Percentiles rank a stretch among this genome's conserved stretches.
These are phyloP conservation scores for Diplodus puntazzo DNA, from an alignment of 2,797 vertebrate species.

Conservation along the genomic window DNA sequence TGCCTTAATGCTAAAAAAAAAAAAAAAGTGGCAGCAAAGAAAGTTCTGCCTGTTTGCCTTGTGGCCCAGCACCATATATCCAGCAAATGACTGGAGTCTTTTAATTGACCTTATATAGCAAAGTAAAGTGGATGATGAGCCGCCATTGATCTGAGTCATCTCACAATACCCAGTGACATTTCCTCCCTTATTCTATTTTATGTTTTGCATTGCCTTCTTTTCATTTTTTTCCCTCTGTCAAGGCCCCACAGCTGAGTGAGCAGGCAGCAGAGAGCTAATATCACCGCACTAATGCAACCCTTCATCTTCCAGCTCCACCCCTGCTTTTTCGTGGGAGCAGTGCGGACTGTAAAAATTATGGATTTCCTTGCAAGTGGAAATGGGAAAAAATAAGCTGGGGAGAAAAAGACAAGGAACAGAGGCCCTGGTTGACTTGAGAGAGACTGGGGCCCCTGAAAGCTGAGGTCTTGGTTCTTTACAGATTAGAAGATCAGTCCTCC, in stretches of 20 bases:
- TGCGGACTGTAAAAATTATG: slow-evolving; percentile 60
- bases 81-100: slow-evolving; percentile 39
- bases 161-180: slow-evolving; percentile 61
- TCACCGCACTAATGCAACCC: slow-evolving; percentile 64
- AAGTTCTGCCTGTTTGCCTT: slow-evolving; percentile 19
- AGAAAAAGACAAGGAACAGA: slow-evolving; percentile 48
- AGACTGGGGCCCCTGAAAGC: slow-evolving; percentile 67
- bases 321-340: slow-evolving; percentile 32
- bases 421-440: slow-evolving; percentile 59
- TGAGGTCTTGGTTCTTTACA: slow-evolving; percentile 81
- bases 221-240: not conserved
- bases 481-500: slow-evolving; percentile 84
- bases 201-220: slow-evolving; percentile 35
- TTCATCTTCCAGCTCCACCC: slow-evolving; percentile 66
- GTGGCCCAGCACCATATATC: slow-evolving; percentile 20
- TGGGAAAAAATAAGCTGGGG: slow-evolving; percentile 36
- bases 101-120: slow-evolving; percentile 72
- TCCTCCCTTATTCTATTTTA: slow-evolving; percentile 53
- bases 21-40: not conserved
- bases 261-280: slow-evolving; percentile 59
- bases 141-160: slow-evolving; percentile 69
- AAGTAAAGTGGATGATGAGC: slow-evolving; percentile 75
- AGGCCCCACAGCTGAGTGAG: slow-evolving; percentile 45
- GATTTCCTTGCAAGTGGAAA: slow-evolving; percentile 76
- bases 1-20: not conserved